These are phyloP conservation scores for Dicrurus megarhynchus DNA, from an alignment of 2,113 vertebrate genomes.

Conservation along the genomic window DNA sequence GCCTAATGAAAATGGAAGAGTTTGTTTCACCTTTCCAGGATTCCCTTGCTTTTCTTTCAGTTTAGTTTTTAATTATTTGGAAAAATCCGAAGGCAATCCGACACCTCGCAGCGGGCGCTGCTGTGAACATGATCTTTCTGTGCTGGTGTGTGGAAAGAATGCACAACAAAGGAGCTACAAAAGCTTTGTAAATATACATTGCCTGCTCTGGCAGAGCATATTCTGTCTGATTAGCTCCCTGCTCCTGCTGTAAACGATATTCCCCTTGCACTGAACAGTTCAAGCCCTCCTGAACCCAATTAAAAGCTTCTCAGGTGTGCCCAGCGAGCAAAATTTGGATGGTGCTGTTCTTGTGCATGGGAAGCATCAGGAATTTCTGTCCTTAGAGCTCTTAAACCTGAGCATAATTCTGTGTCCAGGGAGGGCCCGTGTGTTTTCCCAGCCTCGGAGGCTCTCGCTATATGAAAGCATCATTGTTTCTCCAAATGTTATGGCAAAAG, in stretches of 20 bases:
- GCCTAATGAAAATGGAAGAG: background rate
- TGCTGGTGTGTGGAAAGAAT: background rate
- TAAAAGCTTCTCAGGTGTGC: background rate
- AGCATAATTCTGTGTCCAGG: background rate
- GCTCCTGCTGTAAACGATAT: background rate
- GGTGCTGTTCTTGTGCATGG: background rate
- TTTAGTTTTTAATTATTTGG: background rate
- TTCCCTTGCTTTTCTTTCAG: background rate
- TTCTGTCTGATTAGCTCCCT: background rate
- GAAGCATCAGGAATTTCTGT: background rate
- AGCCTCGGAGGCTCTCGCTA: background rate
- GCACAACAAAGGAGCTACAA: background rate
- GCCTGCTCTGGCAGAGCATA: slow-evolving; percentile 1
- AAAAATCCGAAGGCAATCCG: background rate
- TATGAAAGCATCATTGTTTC: slow-evolving; percentile 18
- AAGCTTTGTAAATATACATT: slow-evolving; percentile 22
- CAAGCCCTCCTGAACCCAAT: background rate
- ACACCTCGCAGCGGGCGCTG: background rate
- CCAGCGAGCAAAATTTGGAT: background rate
- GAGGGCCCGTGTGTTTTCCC: background rate
- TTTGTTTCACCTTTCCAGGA: background rate
- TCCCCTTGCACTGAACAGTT: background rate
- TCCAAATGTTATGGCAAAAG: slow-evolving; percentile 12
- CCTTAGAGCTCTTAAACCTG: background rate
- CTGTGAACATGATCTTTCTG: slow-evolving; percentile 12